These are phyloP conservation scores for Glyphotaelius pellucidus DNA, from an alignment of 2,888 invertebrate species.

Conservation along the genomic window DNA sequence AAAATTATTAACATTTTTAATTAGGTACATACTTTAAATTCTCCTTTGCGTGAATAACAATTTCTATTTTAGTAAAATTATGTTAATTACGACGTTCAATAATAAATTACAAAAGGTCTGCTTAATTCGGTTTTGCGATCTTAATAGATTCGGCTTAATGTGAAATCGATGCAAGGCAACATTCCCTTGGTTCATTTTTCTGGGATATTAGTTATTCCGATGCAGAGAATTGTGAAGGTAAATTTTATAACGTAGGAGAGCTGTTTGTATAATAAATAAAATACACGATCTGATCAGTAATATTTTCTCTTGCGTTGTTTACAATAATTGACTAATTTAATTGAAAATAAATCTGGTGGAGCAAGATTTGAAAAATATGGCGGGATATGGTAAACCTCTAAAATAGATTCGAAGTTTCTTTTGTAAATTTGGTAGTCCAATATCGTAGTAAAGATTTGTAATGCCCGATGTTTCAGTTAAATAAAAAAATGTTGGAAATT, in stretches of 20 bases:
- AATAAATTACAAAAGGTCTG: background rate
- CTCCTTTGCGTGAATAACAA: background rate
- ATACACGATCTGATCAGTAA: no score
- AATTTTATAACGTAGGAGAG: background rate
- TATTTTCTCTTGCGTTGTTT: no score
- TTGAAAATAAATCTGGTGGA: no score
- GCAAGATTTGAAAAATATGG: no score
- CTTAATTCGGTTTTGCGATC: background rate
- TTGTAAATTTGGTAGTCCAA: no score
- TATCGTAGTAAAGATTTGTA: no score
- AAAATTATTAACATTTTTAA: background rate
- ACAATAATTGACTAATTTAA: no score
- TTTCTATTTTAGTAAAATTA: background rate
- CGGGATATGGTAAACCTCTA: no score
- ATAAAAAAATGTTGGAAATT: no score
- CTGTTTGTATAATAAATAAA: no score
- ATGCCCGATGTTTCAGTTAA: no score
- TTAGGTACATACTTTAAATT: background rate
- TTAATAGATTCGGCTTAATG: conserved; percentile 11
- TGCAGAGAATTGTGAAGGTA: background rate
- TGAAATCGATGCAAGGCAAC: conserved; percentile 4
- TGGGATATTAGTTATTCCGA: background rate
- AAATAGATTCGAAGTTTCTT: no score
- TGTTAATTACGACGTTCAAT: background rate
- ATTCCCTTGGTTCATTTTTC: background rate